These are phyloP conservation scores for Morinoia aosen DNA, from an alignment of 2,888 invertebrate genomes.

Conservation along the genomic window DNA sequence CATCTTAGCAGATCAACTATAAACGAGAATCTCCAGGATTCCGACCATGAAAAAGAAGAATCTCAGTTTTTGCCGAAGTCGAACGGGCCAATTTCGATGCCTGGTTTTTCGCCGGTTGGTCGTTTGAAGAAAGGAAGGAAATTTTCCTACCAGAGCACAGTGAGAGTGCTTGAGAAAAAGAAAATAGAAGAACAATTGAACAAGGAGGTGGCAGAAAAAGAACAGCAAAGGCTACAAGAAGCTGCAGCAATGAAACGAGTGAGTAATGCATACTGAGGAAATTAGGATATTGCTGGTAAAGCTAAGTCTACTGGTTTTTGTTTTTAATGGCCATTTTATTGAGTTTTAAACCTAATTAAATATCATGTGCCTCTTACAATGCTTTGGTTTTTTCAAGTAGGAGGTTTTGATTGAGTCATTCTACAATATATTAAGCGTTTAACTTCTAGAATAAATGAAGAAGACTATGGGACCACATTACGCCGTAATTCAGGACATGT, in stretches of 20 bases:
- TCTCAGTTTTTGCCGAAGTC: not conserved
- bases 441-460: no score
- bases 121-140: constrained; percentile 61
- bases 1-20: not conserved
- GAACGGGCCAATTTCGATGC: constrained; percentile 29
- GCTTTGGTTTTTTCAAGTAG: no score
- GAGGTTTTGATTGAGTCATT: no score
- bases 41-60: not conserved
- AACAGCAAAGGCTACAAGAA: constrained; percentile 64
- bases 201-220: constrained; percentile 66
- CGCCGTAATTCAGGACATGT: no score
- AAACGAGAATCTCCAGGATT: not conserved
- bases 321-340: no score
- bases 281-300: not conserved
- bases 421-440: no score
- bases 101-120: not conserved
- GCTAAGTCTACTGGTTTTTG: no score
- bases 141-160: constrained; percentile 68
- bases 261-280: not conserved
- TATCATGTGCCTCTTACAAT: no score
- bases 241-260: constrained; percentile 68
- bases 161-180: constrained; percentile 66
- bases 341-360: no score
- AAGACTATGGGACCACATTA: no score
- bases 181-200: constrained; percentile 65